Conservation (phyloP, 2,797 vertebrate genomes). For the Micrastur ruficollis region DNA sequence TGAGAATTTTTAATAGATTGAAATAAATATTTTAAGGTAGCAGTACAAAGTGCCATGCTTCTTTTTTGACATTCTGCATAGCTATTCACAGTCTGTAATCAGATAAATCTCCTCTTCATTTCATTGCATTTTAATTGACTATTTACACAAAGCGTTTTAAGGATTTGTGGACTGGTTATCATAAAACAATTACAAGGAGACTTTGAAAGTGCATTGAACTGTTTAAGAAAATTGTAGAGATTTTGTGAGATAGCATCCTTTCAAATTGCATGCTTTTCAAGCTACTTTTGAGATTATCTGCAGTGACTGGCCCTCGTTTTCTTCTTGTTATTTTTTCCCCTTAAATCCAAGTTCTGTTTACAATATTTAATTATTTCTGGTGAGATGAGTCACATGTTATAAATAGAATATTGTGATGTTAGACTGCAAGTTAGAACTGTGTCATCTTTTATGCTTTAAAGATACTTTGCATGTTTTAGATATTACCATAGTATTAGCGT, state of each 20-base stretch:
- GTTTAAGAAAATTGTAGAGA: background rate
- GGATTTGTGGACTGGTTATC: background rate
- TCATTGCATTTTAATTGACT: conserved; percentile 43
- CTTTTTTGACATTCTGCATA: conserved; percentile 4
- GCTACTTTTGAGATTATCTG: background rate
- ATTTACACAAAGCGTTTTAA: background rate
- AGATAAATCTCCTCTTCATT: conserved; percentile 35
- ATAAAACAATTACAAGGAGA: background rate
- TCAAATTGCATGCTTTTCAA: too few relatives aligned
- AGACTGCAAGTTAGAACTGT: conserved; percentile 24
- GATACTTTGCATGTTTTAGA: background rate
- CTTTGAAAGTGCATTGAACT: background rate
- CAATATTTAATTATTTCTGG: conserved; percentile 53
- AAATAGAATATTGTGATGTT: conserved; percentile 60
- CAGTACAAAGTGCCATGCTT: background rate
- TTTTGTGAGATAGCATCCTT: background rate
- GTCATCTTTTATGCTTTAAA: conserved; percentile 36
- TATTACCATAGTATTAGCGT: background rate
- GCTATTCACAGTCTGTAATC: background rate
- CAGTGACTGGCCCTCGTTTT: background rate
- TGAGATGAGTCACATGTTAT: conserved; percentile 17
- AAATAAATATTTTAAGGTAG: conserved; percentile 47
- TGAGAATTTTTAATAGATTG: conserved; percentile 34
- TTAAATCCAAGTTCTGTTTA: conserved; percentile 48
- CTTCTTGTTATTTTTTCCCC: background rate